Evolutionary conservation across 2,113 vertebrate species (phyloP).

Genomic region (Pterophyllum scalare): DNA sequence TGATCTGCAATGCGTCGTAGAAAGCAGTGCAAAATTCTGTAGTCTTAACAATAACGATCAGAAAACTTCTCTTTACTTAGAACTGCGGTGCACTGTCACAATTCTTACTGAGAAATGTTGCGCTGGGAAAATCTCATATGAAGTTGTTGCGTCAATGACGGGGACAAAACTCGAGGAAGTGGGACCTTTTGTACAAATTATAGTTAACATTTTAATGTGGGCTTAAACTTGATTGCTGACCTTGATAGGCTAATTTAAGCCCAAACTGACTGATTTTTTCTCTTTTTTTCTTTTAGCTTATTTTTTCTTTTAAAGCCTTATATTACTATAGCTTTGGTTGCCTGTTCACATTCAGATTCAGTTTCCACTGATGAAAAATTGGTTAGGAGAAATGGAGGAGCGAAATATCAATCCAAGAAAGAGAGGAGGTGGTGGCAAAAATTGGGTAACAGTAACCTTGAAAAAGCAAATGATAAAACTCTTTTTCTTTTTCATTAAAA

Average conservation of each 20-base stretch:
- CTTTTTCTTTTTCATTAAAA: background rate
- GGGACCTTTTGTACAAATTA: background rate
- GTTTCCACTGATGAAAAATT: background rate
- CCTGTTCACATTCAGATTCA: background rate
- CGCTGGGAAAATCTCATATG: background rate
- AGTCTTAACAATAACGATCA: background rate
- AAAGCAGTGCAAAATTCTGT: background rate
- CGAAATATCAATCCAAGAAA: background rate
- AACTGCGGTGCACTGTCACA: background rate
- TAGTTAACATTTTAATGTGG: background rate
- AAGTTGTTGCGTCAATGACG: background rate
- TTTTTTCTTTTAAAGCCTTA: background rate
- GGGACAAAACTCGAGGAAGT: background rate
- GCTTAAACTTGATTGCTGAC: background rate
- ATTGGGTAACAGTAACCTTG: constrained; percentile 44
- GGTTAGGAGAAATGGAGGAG: background rate
- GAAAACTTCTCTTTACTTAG: background rate
- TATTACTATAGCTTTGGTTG: background rate
- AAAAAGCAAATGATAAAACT: constrained; percentile 30
- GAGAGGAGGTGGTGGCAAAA: background rate
- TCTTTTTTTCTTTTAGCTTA: background rate
- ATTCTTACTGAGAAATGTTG: background rate
- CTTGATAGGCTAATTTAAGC: background rate
- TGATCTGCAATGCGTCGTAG: fast-evolving
- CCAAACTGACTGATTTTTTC: background rate